Percentiles rank a stretch among this genome's conserved stretches.
Conservation (phyloP, 2,888 invertebrate genomes). For the Drosophila fungiperda region DNA sequence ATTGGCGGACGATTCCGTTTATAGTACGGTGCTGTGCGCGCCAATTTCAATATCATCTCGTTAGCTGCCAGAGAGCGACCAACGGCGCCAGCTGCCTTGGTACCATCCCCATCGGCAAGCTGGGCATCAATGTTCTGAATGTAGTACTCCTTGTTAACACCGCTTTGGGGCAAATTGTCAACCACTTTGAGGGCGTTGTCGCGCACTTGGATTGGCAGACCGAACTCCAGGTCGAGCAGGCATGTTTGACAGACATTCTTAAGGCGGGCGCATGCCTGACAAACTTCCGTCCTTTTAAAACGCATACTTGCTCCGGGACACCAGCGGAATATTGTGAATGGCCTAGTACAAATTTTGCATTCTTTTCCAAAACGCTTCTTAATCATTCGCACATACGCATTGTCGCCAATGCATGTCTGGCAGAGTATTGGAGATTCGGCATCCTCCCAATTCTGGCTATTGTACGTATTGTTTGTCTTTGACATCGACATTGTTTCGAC, state of each 20-base stretch:
- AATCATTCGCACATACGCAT: slow-evolving; percentile 97
- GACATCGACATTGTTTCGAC: slow-evolving; percentile 89
- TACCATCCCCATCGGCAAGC: slow-evolving; percentile 86
- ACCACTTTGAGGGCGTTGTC: slow-evolving; percentile 94
- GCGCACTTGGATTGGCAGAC: slow-evolving; percentile 92
- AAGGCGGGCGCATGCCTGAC: slow-evolving; percentile 95
- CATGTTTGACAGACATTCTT: slow-evolving; percentile 98
- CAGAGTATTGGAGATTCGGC: slow-evolving; percentile 97
- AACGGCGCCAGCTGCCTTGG: slow-evolving; percentile 87
- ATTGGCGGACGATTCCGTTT: slow-evolving; percentile 96
- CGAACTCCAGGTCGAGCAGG: slow-evolving; percentile 95
- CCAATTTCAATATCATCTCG: slow-evolving; percentile 93
- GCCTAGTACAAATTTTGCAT: slow-evolving; percentile 95
- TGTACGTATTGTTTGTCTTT: slow-evolving; percentile 94
- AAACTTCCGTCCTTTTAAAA: slow-evolving; percentile 97
- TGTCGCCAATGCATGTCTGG: slow-evolving; percentile 96
- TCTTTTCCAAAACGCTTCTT: slow-evolving; percentile 96
- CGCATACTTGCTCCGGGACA: slow-evolving; percentile 96
- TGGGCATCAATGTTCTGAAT: slow-evolving; percentile 94
- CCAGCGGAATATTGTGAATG: slow-evolving; percentile 97
- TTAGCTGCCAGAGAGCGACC: slow-evolving; percentile 90
- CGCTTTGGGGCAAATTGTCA: slow-evolving; percentile 94
- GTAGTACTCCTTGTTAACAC: slow-evolving; percentile 96
- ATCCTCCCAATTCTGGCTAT: slow-evolving; percentile 96
- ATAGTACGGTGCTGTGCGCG: slow-evolving; percentile 95